phyloP scores from a whole-genome alignment of 2,888 invertebrate species.

The Oligia fasciuncula region DNA sequence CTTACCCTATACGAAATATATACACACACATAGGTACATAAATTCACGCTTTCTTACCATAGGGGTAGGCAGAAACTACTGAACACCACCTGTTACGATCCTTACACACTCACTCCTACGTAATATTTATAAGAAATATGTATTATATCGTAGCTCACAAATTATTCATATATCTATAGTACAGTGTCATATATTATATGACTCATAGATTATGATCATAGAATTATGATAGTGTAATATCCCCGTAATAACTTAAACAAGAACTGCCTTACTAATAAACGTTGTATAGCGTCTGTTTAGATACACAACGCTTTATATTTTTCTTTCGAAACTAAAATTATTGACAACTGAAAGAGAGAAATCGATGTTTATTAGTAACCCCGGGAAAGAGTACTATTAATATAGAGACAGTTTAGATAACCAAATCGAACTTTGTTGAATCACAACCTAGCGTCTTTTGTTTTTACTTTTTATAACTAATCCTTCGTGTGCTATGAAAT shows the following conservation, averaged over 20 bases:
- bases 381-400: background rate
- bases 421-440: background rate
- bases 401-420: background rate
- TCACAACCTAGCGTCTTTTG: background rate
- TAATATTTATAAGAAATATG: no score
- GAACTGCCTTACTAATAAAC: background rate
- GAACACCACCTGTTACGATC: background rate
- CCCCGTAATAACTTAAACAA: background rate
- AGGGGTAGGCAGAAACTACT: background rate
- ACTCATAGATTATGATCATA: no score
- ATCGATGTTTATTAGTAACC: no score
- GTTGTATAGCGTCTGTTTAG: no score
- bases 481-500: constrained; percentile 13
- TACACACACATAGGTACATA: background rate
- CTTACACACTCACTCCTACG: no score
- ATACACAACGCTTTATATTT: no score
- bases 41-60: background rate
- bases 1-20: background rate
- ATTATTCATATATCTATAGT: no score
- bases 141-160: no score
- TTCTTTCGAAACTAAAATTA: no score
- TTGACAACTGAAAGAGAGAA: no score
- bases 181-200: no score
- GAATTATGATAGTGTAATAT: background rate
- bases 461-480: background rate